Evolutionary conservation across 1,140 invertebrate genomes (phyloP), one percentile per base, ranked within the genome.

Genomic region (Bombus turneri): DNA sequence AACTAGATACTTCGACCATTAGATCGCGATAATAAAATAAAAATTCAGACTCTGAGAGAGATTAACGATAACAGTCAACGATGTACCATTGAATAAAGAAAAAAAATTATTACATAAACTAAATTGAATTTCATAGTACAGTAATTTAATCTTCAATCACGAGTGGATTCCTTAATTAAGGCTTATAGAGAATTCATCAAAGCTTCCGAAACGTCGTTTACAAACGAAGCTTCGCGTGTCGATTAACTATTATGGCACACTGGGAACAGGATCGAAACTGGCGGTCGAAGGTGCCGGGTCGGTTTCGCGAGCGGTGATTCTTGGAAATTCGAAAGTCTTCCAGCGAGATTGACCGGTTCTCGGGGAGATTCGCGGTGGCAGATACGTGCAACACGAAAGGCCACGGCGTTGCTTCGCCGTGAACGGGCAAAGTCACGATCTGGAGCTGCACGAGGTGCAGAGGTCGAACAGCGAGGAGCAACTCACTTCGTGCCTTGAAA

Each of bases 401-500:
- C 75, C 73, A 81, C 31, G 62, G 74, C 34, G 41, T 86, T 64
- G 83, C 86, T 83, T 62, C 87, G 39, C 73, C 88, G 66, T 76
- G 86, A 90, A 69, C 85, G n/a, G 62, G 12, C 66, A 41, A 6
- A 85, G 88, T 87, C 83, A 88, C 87, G 89, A 80, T 81, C 78
- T 79, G 80, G 84, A 83, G 78, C 85, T 87, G 81, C 83, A 87
- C 77, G 89, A 88, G 79, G 83, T 79, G 74, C 86, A 81, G 81
- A 89, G 87, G 85, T 85, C 87, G 86, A 86, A 13, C 57, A 28
- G 74, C 15, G 37, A 73, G 74, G 75, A 81, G 80, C 59, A 80
- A 79, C 79, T 84, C 85, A 81, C 77, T 88, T 79, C 90, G 86
- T 89, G 87, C 77, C 87, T 86, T 90, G 84, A 86, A 90, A 88